These are phyloP conservation scores for Odontophorus gujanensis DNA, from an alignment of 2,113 vertebrate species.

Conservation along the genomic window DNA sequence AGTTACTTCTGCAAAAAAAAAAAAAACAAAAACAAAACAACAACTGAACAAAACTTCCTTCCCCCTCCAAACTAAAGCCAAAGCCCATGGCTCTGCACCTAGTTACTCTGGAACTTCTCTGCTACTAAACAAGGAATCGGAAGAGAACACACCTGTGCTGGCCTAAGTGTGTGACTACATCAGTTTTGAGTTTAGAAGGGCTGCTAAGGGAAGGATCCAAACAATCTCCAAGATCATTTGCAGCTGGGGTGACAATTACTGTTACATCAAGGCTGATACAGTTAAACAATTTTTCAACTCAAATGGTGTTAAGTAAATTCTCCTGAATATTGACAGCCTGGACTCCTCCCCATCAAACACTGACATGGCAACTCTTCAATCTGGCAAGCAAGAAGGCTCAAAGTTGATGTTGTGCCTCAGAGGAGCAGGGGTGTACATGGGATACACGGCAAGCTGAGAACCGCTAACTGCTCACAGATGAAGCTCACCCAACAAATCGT, in stretches of 20 bases:
- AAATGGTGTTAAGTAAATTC: neutral
- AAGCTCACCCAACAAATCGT: neutral
- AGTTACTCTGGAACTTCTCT: neutral
- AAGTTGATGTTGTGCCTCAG: fast-evolving
- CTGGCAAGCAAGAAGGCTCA: neutral
- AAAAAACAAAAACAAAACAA: neutral
- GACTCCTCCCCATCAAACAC: neutral
- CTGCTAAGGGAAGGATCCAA: neutral
- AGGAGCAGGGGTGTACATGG: neutral
- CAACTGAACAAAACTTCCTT: neutral
- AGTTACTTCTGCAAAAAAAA: neutral
- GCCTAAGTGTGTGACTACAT: neutral
- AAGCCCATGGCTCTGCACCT: neutral
- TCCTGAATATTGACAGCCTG: neutral
- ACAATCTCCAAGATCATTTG: neutral
- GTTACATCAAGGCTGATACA: neutral
- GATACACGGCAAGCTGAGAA: neutral
- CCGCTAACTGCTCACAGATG: neutral
- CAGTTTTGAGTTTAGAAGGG: neutral
- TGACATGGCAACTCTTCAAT: neutral
- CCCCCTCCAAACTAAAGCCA: neutral
- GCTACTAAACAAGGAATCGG: neutral
- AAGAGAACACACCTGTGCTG: neutral
- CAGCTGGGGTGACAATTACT: neutral
- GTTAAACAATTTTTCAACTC: too few relatives aligned